Conservation (phyloP, 2,797 vertebrate species). For the Peromyscus aztecus region DNA sequence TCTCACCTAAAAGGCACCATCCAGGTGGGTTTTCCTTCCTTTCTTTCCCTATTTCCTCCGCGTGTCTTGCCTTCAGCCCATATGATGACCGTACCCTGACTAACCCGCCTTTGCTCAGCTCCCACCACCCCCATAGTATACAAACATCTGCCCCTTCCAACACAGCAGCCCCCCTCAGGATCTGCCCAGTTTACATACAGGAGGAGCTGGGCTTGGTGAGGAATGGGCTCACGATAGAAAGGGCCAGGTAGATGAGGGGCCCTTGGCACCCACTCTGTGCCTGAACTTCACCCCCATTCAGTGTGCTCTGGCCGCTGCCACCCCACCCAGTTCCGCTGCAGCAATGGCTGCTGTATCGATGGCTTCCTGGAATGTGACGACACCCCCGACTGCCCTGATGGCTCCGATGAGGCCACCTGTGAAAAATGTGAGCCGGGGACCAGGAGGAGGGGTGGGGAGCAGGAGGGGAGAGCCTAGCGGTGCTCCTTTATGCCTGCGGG, state of each 20-base stretch:
- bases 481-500: background rate
- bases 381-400: slow-evolving; percentile 90
- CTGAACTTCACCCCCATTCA: slow-evolving; percentile 72
- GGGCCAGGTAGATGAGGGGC: background rate
- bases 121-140: background rate
- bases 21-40: slow-evolving; percentile 84
- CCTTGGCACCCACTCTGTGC: background rate
- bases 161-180: background rate
- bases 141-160: background rate
- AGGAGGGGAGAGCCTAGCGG: background rate
- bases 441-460: background rate
- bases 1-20: slow-evolving; percentile 84
- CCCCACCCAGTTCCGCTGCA: slow-evolving; percentile 90
- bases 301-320: slow-evolving; percentile 91
- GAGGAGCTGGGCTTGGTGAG: background rate
- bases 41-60: background rate
- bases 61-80: background rate
- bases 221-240: background rate
- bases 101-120: slow-evolving; percentile 44
- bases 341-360: slow-evolving; percentile 94
- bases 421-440: slow-evolving; percentile 87
- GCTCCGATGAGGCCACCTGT: slow-evolving; percentile 94
- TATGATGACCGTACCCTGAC: background rate
- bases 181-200: background rate
- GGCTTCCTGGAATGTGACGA: slow-evolving; percentile 93